Conservation (phyloP, 35 echinoderm and acorn worm genomes). For the Amphiura filiformis region DNA sequence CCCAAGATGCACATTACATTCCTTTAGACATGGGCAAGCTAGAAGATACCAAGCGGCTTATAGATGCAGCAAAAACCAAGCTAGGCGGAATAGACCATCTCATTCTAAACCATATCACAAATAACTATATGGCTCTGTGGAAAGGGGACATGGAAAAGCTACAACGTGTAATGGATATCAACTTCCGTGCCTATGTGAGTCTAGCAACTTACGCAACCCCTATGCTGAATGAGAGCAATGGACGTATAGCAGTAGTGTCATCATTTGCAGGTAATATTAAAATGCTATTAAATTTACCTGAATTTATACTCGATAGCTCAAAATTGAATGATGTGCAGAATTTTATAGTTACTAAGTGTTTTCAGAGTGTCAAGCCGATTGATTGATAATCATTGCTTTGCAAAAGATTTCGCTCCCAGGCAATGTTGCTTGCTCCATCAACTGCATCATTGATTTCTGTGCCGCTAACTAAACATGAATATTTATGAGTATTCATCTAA, state of each 20-base stretch:
- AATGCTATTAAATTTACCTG: too few species aligned
- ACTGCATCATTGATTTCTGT: too few species aligned
- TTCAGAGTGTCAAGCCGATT: too few species aligned
- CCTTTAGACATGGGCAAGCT: too few species aligned
- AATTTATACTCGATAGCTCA: not conserved
- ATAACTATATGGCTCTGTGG: conserved; percentile 65
- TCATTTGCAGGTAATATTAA: conserved; percentile 88
- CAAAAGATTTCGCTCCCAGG: too few species aligned
- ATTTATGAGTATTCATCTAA: too few species aligned
- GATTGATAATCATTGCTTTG: too few species aligned
- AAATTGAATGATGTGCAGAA: not conserved
- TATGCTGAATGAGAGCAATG: conserved; percentile 66
- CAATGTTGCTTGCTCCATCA: too few species aligned
- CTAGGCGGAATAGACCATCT: conserved; percentile 87
- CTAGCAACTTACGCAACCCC: conserved; percentile 84
- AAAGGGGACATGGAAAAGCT: conserved; percentile 50
- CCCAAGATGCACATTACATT: conserved; percentile 79
- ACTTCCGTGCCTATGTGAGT: conserved; percentile 79
- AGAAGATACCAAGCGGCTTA: conserved; percentile 57
- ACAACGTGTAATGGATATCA: conserved; percentile 70
- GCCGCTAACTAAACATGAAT: too few species aligned
- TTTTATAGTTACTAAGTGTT: too few species aligned
- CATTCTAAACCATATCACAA: conserved; percentile 85
- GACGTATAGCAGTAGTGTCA: conserved; percentile 84
- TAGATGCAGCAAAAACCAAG: conserved; percentile 66